Evolutionary conservation across 2,113 vertebrate species (phyloP), one percentile per base, ranked within the genome.

Genomic region (Gymnarchus niloticus): DNA sequence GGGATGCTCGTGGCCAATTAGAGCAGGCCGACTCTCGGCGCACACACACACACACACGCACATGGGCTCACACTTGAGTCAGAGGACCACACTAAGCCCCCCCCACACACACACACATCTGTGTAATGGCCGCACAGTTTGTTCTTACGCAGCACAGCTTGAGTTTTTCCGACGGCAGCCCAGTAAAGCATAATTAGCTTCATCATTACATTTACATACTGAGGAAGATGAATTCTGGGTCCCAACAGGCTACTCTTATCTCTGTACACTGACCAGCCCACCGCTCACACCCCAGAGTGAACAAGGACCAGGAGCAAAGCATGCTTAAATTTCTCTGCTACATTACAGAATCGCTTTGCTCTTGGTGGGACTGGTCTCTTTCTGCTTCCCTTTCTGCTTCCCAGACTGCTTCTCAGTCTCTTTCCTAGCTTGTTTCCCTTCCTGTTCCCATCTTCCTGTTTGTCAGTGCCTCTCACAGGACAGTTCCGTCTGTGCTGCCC

Each of bases 201-300:
- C n/a, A 56, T 85, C 59, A 84, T 69, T 52, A 56, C 84, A 77
- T 56, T 77, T 77, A 61, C 76, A 85, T 57, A 59, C 6, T 59
- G 56, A 44, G 7, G 65, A 54, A 51, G 46, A 9, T 17, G 6
- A 76, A 8, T 33, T 28, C 23, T 14, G 28, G 10, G 21, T 28
- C 9, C 25, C 1, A 51, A 33, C 10, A 48, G 44, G 59, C 3
- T 23, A 9, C 44, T 23, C 23, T 49, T 9, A 23, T 6, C 46
- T 48, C 46, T 80, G 23, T 48, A 46, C 41, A 48, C 23, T 23
- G n/a, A 14, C 6, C 48, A 48, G 41, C 37, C 65, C 41, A 33
- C 33, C n/a, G n/a, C n/a, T n/a, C 65, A 73, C 65, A 73, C 65
- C 28, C 33, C 65, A 73, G 65, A 73, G 33, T 73, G 23, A n/a